Base-by-base conservation (phyloP, 2,888 invertebrate genomes). In the Drosophila setosimentum region DNA sequence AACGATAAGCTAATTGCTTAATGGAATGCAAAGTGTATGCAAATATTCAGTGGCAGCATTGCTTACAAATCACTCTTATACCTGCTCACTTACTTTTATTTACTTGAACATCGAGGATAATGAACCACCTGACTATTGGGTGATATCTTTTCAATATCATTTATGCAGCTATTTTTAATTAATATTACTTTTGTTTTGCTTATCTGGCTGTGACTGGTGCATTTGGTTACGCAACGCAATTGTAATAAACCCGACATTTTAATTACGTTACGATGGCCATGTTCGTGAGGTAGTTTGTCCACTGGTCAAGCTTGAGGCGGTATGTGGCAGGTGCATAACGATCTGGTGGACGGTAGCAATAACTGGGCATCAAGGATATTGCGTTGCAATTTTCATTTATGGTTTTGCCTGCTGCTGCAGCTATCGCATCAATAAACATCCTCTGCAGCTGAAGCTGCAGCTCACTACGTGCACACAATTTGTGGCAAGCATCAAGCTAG, bases 381-480 rank as follows among this genome's bases (percentile, higher is more conserved):
- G 55, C 60, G 55, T 68, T 87, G 87, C 87, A 87, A 84, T 87
- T 84, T 84, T 69, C 90, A 87, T 82, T 90, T 88, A 76, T 85
- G 80, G 69, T 71, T 67, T 73, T 70, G 59, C 60, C 55, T 86
- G 74, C 69, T 60, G 78, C 75, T 58, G 68, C 80, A 54, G 63
- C 49, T 35, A 48, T 55, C 65, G 55, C 61, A 54, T 62, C 76
- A 76, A 60, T 66, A 67, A 51, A 30, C 21, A 37, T 37, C 29
- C 35, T 68, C 45, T 37, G 55, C 45, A 32, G 55, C 49, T 45
- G 32, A 10, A 21, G 13, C 57, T 30, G 21, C 59, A 53, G 40
- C 59, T 45, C 32, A 24, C 35, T 64, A 32, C 51, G 42, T n/a
- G 24, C 53, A 48, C 40, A 8, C 45, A 62, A 48, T 35, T 59